Base-by-base conservation (phyloP, 1,140 invertebrate genomes). In the Callitettix versicolor region DNA sequence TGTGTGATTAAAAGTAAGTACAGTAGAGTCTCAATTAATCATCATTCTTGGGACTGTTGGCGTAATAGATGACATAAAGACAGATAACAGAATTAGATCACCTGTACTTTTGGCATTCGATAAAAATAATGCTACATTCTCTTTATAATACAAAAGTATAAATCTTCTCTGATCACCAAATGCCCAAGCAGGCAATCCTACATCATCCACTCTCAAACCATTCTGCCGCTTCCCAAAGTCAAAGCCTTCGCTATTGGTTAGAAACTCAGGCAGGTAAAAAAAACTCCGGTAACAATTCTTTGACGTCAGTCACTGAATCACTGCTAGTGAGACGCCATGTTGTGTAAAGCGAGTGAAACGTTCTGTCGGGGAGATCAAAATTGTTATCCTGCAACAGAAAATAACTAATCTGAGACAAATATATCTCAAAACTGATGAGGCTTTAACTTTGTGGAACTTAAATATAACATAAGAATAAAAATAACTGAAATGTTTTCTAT, bases 261-360 rank as follows among this genome's bases (percentile, higher is more conserved):
- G 79, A 71, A 97, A 87, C 73, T 96, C 92, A 0, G 91, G 90
- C 11, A 95, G 71, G 65, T 86, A 95, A 67, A 88, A n/a, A 97
- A 64, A 97, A 92, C 69, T 97, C 94, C 0, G 94, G 94, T 54
- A 96, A 93, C 1, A 96, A 75, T 72, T 97, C 94, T 71, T 97
- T 97, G 5, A 96, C 91, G 69, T 96, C 94, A 1, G 91, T 95
- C 7, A 86, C 88, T n/a, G 90, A 94, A 64, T 95, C 91, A 60
- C 81, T 81, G 55, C 87, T 93, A 38, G 91, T 88, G 36, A 96
- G 72, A 52, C 85, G 74, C 88, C 91, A 97, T 12, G 91, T 88
- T 22, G 90, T 93, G 49, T 85, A 79, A 51, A 97, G 61, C 1
- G 86, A 88, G 69, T 96, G 92, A 69, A 97, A 98, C 20, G 91